Evolutionary conservation across 2,113 vertebrate species (phyloP), one percentile per base, ranked within the genome.

Genomic region (Datnioides undecimradiatus): DNA sequence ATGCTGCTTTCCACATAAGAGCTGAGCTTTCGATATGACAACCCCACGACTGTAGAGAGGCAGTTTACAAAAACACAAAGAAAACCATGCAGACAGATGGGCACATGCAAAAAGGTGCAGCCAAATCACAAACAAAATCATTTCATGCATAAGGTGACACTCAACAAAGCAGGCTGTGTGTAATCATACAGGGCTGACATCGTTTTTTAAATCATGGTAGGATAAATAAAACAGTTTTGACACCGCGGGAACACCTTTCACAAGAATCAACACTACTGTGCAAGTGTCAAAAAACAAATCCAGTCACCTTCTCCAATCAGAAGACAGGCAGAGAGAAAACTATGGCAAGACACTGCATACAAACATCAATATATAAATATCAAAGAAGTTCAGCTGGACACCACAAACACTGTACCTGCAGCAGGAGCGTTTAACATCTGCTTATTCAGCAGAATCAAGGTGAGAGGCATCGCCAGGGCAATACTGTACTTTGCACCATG

Each of bases 1-100:
- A 27, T 27, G 16, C 6, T 11, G 17, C 46, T 72, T 46, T 72
- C 79, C 67, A 62, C 64, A 45, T 19, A 9, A 70, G 25, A 80
- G 77, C 73, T 51, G 43, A 77, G 70, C 63, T 60, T 43, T 9
- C 48, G 14, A 29, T 70, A 71, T 64, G 67, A 73, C 31, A 38
- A 73, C 60, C 59, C 70, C 11, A 7, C 5, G n/a, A 27, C 16
- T 79, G 65, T 2, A 69, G 13, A 74, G 13, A 60, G 41, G 0
- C 62, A 51, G 13, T 62, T 64, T 0, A 25, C 16, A 52, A 34
- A 31, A 60, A 59, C 0, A 33, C 7, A 45, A 57, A 60, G 12
- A 76, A 40, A 62, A 14, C 19, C 34, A 64, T 51, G 41, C 59
- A 82, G 8, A 45, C 33, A 46, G 11, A 16, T 1, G 0, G 65